A percentile compares a stretch with the other conserved stretches of the same genome.
phyloP scores from a whole-genome alignment of 37 sponge, comb jelly and placozoan species.

The Sycon ciliatum region DNA sequence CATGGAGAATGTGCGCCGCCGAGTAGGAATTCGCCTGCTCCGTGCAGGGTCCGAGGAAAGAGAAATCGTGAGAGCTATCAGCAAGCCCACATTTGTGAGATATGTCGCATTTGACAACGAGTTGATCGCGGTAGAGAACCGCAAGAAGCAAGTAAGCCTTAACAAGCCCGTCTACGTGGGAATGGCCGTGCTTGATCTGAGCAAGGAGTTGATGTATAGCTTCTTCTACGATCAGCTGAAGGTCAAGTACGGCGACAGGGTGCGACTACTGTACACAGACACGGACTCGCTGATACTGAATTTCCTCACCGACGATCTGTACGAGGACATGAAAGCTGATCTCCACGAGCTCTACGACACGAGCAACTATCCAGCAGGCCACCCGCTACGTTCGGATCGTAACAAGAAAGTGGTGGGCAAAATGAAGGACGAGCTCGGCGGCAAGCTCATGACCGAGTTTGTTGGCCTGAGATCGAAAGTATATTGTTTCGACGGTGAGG shows the following conservation, averaged over 20 bases:
- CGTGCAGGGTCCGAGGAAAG: slow-evolving; percentile 10
- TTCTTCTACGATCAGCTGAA: slow-evolving; percentile 26
- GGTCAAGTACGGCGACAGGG: too few species aligned
- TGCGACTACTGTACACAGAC: too few species aligned
- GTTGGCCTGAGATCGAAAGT: too few species aligned
- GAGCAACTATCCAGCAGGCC: background rate
- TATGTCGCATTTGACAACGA: slow-evolving; percentile 14
- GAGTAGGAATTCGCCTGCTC: slow-evolving; percentile 24
- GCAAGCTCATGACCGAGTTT: too few species aligned
- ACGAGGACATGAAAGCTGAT: background rate
- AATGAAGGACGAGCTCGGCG: too few species aligned
- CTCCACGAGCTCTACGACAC: background rate
- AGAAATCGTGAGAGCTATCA: background rate
- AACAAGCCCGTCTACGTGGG: slow-evolving; percentile 28
- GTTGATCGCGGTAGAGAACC: slow-evolving; percentile 10
- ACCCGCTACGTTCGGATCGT: background rate
- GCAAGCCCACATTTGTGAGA: slow-evolving; percentile 16
- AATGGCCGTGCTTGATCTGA: slow-evolving; percentile 21
- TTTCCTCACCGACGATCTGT: background rate
- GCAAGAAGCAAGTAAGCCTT: background rate
- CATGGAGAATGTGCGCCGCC: slow-evolving; percentile 15
- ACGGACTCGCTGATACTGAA: too few species aligned
- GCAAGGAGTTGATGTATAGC: slow-evolving; percentile 20
- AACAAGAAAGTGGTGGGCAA: background rate
- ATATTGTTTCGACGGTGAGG: too few species aligned